phyloP scores from a whole-genome alignment of 1,140 invertebrate genomes.

The Eufriesea mexicana region DNA sequence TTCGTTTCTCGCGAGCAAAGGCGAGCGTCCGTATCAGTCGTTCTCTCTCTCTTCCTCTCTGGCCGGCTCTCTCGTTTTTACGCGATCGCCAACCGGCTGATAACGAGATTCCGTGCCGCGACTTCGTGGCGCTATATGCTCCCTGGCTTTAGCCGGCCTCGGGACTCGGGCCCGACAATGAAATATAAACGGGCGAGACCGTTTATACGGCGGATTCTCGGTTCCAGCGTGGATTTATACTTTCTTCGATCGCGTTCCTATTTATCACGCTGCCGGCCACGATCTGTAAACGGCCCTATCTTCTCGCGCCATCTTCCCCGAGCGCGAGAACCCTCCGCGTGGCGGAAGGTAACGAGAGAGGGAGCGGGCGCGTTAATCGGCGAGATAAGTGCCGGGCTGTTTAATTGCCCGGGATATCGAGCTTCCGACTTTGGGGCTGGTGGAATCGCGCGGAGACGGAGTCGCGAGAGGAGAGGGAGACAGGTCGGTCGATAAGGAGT shows the following conservation, averaged over 20 bases:
- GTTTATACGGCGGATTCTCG: neutral
- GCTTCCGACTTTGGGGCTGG: neutral
- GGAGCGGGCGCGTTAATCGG: conserved; percentile 11
- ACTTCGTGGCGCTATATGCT: conserved; percentile 38
- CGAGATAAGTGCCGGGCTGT: neutral
- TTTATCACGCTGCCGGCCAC: conserved; percentile 16
- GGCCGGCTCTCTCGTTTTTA: neutral
- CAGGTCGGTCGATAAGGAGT: neutral
- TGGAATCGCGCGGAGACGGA: neutral
- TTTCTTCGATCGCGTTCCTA: conserved; percentile 15
- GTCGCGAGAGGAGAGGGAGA: too few species aligned
- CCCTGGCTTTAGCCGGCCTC: neutral
- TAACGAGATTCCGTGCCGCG: conserved; percentile 73
- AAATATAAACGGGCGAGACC: conserved; percentile 5
- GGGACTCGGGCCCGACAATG: conserved; percentile 6
- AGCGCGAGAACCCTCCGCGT: conserved; percentile 3
- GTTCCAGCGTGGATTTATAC: conserved; percentile 25
- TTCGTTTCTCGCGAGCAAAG: conserved; percentile 46
- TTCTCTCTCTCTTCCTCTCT: too few species aligned
- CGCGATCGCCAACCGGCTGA: conserved; percentile 68
- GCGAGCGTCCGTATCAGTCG: conserved; percentile 52
- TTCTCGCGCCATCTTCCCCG: conserved; percentile 17
- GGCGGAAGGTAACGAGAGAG: neutral
- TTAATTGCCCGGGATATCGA: conserved; percentile 21
- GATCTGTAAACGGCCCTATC: conserved; percentile 8